Conservation (phyloP, 2,888 invertebrate species). For the Phalera bucephala region DNA sequence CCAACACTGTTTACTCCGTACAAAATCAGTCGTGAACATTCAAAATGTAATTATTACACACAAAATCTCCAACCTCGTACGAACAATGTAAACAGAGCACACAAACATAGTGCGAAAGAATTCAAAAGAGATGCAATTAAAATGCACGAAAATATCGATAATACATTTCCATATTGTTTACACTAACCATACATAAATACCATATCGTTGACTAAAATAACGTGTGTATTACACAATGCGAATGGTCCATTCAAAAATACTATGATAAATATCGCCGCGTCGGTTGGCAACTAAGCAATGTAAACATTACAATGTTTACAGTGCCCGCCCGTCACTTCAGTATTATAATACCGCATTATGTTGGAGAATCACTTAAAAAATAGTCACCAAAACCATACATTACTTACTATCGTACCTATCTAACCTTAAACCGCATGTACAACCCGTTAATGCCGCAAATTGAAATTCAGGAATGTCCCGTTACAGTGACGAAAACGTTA, state of each 20-base stretch:
- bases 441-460: background rate
- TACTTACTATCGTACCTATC: background rate
- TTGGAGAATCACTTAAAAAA: too few relatives aligned
- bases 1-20: too few relatives aligned
- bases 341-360: background rate
- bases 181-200: background rate
- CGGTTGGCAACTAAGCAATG: slow-evolving; percentile 1
- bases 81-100: too few relatives aligned
- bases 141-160: background rate
- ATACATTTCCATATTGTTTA: background rate
- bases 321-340: background rate
- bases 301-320: background rate
- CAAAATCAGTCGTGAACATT: too few relatives aligned
- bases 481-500: slow-evolving; percentile 11
- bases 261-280: background rate
- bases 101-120: too few relatives aligned
- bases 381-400: background rate
- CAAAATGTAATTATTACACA: too few relatives aligned
- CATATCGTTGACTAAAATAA: background rate
- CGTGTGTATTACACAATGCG: background rate
- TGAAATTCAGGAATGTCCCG: background rate
- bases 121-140: background rate
- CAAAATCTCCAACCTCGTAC: too few relatives aligned
- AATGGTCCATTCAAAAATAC: slow-evolving; percentile 1
- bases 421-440: background rate